A percentile compares a stretch with the other conserved stretches of the same genome.
phyloP scores from a whole-genome alignment of 2,113 vertebrate genomes.

The Rhineura floridana region DNA sequence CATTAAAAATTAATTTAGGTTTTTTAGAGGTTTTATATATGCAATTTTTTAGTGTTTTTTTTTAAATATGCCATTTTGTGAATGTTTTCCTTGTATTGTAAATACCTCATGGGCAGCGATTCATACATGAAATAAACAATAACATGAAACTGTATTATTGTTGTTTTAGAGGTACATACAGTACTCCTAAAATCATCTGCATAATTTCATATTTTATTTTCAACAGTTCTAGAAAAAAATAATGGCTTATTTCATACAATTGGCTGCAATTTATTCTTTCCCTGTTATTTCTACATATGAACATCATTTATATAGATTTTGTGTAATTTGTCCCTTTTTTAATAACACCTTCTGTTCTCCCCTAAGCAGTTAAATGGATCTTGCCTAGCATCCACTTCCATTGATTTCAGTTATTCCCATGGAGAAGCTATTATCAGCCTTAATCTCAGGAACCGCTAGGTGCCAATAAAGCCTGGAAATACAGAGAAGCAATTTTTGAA shows the following conservation, averaged over 20 bases:
- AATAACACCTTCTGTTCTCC: conserved; percentile 11
- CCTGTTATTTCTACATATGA: neutral
- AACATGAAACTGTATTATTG: neutral
- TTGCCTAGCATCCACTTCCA: neutral
- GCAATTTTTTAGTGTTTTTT: too few species aligned
- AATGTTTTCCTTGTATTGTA: too few species aligned
- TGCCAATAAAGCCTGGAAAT: conserved; percentile 34
- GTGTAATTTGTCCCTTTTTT: neutral
- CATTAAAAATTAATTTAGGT: neutral
- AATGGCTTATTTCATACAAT: rapidly evolving
- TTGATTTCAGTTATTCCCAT: conserved; percentile 6
- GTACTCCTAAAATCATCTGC: neutral
- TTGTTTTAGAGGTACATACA: neutral
- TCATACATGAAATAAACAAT: too few species aligned
- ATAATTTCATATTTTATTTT: neutral
- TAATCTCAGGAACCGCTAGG: conserved; percentile 21
- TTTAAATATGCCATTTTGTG: too few species aligned
- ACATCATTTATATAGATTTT: neutral
- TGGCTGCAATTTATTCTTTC: conserved; percentile 8
- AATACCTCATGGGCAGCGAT: too few species aligned
- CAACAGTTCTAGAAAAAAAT: neutral
- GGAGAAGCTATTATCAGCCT: neutral
- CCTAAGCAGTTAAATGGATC: neutral
- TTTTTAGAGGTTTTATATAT: too few species aligned
- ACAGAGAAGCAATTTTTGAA: conserved; percentile 37